A percentile compares a stretch with the other conserved stretches of the same genome.
These are phyloP conservation scores for Cancer borealis DNA, from an alignment of 2,888 invertebrate species.

Conservation along the genomic window DNA sequence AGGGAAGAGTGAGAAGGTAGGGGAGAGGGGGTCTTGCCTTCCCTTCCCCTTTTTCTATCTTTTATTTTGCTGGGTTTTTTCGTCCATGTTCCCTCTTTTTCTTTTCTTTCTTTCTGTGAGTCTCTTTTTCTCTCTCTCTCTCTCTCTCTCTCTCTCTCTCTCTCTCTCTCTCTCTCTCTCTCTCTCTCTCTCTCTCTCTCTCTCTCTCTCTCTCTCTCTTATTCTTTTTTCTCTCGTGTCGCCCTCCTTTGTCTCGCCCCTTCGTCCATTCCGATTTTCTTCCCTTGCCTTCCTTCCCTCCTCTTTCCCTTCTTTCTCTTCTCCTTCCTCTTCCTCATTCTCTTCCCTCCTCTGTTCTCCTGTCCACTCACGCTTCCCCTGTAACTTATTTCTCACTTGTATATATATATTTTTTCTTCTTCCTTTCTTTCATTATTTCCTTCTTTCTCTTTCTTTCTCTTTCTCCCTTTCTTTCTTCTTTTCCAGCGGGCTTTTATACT, in stretches of 20 bases:
- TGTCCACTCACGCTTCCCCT: constrained; percentile 10
- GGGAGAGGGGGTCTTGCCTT: neutral
- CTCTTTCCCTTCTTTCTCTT: neutral
- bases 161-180: neutral
- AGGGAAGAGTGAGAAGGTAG: neutral
- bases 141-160: neutral
- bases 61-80: neutral
- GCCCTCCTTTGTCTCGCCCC: neutral
- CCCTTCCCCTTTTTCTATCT: neutral
- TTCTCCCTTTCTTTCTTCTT: neutral
- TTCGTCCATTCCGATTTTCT: neutral
- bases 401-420: neutral
- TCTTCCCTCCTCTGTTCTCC: neutral
- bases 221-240: neutral
- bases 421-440: neutral
- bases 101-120: neutral
- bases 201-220: neutral
- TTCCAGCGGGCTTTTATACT: neutral
- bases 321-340: neutral
- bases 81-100: neutral
- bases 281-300: neutral
- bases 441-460: constrained; percentile 2
- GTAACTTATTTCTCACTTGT: constrained; percentile 2
- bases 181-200: neutral
- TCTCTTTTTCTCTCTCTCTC: constrained; percentile 1